Base-by-base conservation (phyloP, 92 coral and sea anemone genomes). In the Blastomussa wellsi region DNA sequence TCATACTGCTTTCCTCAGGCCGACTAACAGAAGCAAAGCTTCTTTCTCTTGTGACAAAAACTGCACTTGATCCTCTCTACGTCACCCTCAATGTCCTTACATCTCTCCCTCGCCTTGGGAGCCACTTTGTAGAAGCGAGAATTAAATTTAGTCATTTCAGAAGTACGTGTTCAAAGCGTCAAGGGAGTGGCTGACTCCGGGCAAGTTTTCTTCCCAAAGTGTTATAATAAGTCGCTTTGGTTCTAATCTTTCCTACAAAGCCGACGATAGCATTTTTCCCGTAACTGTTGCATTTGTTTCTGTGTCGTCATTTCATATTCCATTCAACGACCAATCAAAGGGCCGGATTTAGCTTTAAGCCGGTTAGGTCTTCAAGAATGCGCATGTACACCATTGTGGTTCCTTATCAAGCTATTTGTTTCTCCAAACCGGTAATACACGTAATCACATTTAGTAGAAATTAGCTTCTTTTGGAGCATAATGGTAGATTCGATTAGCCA, bases 141-240 rank as follows among this genome's bases (percentile, higher is more conserved):
- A 37, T 22, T 11, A 44, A 69, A 69, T 31, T 69, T 20, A 69
- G 11, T 37, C 53, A 20, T 20, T 24, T 57, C 7, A 57, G 26
- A 57, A 57, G 10, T 57, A 57, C 29, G 65, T 57, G 65, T 24
- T 9, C 26, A 55, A 76, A 49, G 26, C 36, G 7, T 76, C 78
- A 44, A 16, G 42, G 65, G 80, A 20, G 35, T 31, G 26, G 38
- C 28, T 76, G 39, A 32, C 44, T 44, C 74, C 47, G 32, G 11
- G 75, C 31, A 44, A 7, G 31, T 79, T 44, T 42, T 44, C 32
- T 7, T 53, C 8, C 55, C 1, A 52, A 77, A 17, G 48, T 33
- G 81, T 33, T 32, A 57, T 65, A n/a, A n/a, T n/a, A 70, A 72
- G 86, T 52, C 86, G 76, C 55, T 72, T 71, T 82, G 29, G 51